Evolutionary conservation across 2,888 invertebrate species (phyloP).

Genomic region (Sinelater perroti): DNA sequence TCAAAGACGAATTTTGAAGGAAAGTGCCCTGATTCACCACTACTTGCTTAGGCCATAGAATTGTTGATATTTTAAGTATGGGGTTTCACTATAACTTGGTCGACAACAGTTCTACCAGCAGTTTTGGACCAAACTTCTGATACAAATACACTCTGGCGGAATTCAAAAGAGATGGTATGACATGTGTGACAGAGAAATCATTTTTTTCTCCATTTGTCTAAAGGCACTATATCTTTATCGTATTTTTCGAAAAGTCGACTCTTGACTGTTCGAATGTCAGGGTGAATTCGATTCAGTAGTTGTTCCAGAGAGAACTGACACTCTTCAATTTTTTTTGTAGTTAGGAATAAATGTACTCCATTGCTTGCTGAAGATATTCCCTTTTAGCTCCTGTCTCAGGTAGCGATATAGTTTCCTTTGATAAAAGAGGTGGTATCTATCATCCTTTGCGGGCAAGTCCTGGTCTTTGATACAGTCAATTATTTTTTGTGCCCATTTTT

Average conservation of each 20-base stretch:
- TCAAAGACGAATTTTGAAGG: not conserved
- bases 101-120: not conserved
- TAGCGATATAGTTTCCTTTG: not conserved
- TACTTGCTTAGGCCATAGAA: not conserved
- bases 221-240: too few species aligned
- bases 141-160: not conserved
- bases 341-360: too few species aligned
- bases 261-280: slow-evolving; percentile 6
- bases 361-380: slow-evolving; percentile 31
- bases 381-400: slow-evolving; percentile 14
- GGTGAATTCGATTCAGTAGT: slow-evolving; percentile 25
- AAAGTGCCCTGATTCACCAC: not conserved
- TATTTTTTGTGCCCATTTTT: slow-evolving; percentile 24
- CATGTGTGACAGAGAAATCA: not conserved
- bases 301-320: too few species aligned
- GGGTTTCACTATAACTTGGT: not conserved
- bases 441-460: slow-evolving; percentile 29
- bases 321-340: too few species aligned
- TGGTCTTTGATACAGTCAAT: slow-evolving; percentile 25
- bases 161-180: not conserved
- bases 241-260: too few species aligned
- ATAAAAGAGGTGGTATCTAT: slow-evolving; percentile 27
- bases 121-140: slow-evolving; percentile 1
- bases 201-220: not conserved
- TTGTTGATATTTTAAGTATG: not conserved